Conservation (phyloP, 2,888 invertebrate species). For the Aphelenchoides bicaudatus region DNA sequence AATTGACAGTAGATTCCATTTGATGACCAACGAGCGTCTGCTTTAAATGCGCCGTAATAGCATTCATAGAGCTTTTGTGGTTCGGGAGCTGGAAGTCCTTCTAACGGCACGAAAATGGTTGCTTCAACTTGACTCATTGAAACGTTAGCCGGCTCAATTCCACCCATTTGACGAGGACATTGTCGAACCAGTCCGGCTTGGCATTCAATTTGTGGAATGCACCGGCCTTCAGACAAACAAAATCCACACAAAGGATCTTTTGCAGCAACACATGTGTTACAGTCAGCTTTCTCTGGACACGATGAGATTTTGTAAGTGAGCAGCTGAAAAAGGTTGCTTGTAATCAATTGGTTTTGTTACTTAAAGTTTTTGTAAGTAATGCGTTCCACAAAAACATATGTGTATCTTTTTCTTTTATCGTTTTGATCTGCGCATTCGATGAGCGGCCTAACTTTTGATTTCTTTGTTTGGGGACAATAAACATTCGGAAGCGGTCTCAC, state of each 20-base stretch:
- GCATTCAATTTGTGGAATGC: conserved; percentile 38
- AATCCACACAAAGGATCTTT: conserved; percentile 64
- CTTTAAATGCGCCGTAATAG: conserved; percentile 35
- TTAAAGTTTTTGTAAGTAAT: not conserved
- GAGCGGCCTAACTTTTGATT: no score
- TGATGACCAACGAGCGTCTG: conserved; percentile 39
- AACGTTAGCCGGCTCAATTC: conserved; percentile 30
- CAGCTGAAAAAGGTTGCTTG: conserved; percentile 50
- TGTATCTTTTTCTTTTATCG: no score
- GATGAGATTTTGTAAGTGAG: conserved; percentile 57
- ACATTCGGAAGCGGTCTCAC: no score
- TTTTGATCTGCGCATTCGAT: no score
- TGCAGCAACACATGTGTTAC: conserved; percentile 60
- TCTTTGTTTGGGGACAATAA: no score
- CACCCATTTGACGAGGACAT: conserved; percentile 31
- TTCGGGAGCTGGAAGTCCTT: conserved; percentile 12
- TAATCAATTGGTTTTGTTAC: not conserved
- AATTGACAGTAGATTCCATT: conserved; percentile 41
- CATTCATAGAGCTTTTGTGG: conserved; percentile 37
- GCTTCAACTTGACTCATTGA: conserved; percentile 23
- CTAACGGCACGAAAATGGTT: conserved; percentile 32
- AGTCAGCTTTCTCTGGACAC: conserved; percentile 58
- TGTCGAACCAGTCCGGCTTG: conserved; percentile 29
- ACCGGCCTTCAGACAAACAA: conserved; percentile 62
- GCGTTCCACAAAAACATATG: no score